Base-by-base conservation (phyloP, 2,888 invertebrate species). In the Dichetophora obliterata region DNA sequence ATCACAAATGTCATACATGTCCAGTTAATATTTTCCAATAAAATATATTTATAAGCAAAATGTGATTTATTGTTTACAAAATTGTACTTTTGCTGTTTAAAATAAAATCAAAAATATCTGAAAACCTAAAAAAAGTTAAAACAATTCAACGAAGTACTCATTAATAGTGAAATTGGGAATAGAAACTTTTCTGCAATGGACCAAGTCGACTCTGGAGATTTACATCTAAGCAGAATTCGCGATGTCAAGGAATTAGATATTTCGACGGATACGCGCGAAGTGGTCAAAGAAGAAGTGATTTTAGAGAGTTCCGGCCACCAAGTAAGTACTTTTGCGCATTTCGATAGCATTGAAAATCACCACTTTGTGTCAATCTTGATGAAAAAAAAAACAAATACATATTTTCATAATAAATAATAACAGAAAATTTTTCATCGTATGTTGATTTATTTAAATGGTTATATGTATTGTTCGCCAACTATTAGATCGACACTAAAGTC, bases 271-370 rank as follows among this genome's bases (percentile, higher is more conserved):
- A 85, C 85, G 81, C 86, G 86, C 78, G 86, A 86, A 81, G 85
- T 86, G 75, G 87, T 86, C 63, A 87, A 87, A 83, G 87, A 87
- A 84, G 87, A 87, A 83, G 86, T 87, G 75, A 86, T 87, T 82
- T 84, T 86, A 79, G 87, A 87, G 81, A 87, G 83, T 76, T 81
- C 85, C 76, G 83, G 82, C 75, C 84, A 82, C 80, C 83, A 83
- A 81, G 84, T 82, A 81, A 83, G 77, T 72, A 6, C 43, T 8
- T 14, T 37, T 43, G 43, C 24, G 34, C 54, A 31, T 31, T 31
- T 27, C 63, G 31, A 31, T 5, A 14, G 31, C 14, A 54, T 22
- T 5, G 19, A n/a, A 22, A n/a, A 22, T 54, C n/a, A 54, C 22
- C 54, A 54, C 19, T 54, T 54, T 54, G 5, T 24, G 48, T 24